Evolutionary conservation across 2,888 invertebrate species (phyloP).

Genomic region (Apodemia mormo): DNA sequence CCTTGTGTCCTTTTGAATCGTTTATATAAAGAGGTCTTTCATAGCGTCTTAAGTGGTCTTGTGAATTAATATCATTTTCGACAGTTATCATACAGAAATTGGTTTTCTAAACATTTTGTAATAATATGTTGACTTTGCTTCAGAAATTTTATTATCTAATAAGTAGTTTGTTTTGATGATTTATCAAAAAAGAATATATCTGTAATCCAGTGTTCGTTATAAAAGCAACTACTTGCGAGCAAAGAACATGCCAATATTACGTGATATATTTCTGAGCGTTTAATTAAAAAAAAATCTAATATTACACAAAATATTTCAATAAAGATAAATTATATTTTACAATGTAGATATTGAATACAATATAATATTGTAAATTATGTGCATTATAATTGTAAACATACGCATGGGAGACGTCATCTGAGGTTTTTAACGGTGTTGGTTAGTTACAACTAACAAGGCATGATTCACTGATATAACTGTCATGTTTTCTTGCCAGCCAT

Average conservation of each 20-base stretch:
- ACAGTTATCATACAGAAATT: no score
- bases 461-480: constrained; percentile 77
- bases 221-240: constrained; percentile 55
- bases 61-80: no score
- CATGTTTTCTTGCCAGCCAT: constrained; percentile 63
- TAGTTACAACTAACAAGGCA: constrained; percentile 49
- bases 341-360: no score
- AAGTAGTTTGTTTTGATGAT: not conserved
- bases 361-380: not conserved
- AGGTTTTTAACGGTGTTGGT: constrained; percentile 66
- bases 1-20: constrained; percentile 36
- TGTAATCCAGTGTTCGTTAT: not conserved
- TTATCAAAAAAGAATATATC: not conserved
- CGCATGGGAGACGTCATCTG: constrained; percentile 41
- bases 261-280: constrained; percentile 34
- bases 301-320: no score
- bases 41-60: constrained; percentile 17
- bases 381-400: constrained; percentile 30
- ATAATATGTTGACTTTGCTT: not conserved
- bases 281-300: no score
- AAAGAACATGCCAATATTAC: constrained; percentile 64
- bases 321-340: no score
- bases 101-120: no score
- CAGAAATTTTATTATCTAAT: not conserved
- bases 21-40: constrained; percentile 35